Evolutionary conservation across 2,888 invertebrate genomes (phyloP).

Genomic region (Nemurella pictetii): DNA sequence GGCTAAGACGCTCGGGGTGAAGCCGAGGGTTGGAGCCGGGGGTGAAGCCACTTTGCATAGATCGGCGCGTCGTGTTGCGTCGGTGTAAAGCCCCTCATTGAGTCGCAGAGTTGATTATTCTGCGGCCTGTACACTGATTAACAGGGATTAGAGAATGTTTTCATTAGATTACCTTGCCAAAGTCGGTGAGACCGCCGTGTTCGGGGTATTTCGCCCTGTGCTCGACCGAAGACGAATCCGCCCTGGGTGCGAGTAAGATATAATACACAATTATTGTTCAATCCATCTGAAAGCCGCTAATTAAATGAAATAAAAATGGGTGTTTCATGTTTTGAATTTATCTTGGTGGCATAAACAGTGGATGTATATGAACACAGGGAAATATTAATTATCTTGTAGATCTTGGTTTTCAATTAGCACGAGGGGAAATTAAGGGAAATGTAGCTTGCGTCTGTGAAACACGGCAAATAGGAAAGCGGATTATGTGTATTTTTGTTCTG

Average conservation of each 20-base stretch:
- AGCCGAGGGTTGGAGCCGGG: too few relatives aligned
- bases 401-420: background rate
- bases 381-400: background rate
- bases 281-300: background rate
- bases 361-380: background rate
- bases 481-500: background rate
- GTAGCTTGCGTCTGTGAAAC: background rate
- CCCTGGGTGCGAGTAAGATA: slow-evolving; percentile 45
- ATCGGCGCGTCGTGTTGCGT: background rate
- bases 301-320: background rate
- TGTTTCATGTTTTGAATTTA: background rate
- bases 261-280: background rate
- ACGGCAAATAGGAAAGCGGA: background rate
- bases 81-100: too few relatives aligned
- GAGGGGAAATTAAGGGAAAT: background rate
- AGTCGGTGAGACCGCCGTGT: slow-evolving; percentile 50
- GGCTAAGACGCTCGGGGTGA: background rate
- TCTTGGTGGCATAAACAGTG: background rate
- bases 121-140: background rate
- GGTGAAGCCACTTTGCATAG: background rate
- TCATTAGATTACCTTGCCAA: slow-evolving; percentile 50
- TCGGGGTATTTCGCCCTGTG: slow-evolving; percentile 41
- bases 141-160: background rate
- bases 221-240: slow-evolving; percentile 47
- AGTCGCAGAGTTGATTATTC: background rate